phyloP scores from a whole-genome alignment of 1,140 invertebrate species.

The Armadillidium nasatum region DNA sequence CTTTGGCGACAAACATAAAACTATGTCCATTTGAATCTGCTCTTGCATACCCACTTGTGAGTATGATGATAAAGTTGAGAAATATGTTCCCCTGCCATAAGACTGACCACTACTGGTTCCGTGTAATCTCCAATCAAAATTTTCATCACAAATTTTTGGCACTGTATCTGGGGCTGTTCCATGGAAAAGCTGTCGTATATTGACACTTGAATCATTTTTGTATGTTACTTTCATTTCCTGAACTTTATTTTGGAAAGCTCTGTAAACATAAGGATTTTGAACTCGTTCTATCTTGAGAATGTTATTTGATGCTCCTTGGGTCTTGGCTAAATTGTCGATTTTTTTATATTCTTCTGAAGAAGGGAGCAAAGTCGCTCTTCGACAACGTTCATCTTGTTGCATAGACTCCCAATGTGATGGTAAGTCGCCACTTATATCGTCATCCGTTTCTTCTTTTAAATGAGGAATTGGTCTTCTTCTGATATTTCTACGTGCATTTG shows the following conservation, averaged over 20 bases:
- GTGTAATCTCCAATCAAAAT: conserved; percentile 42
- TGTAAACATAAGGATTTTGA: conserved; percentile 32
- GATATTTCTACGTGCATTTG: not conserved
- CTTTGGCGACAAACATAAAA: conserved; percentile 31
- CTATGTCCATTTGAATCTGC: not conserved
- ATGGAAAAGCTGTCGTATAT: conserved; percentile 31
- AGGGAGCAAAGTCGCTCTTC: not conserved
- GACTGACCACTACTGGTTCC: conserved; percentile 29
- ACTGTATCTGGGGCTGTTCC: conserved; percentile 31
- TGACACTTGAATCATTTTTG: conserved; percentile 17
- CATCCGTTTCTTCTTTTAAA: no score
- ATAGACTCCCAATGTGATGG: conserved; percentile 19
- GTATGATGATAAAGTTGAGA: conserved; percentile 1
- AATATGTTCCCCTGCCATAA: conserved; percentile 36
- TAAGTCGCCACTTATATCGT: not conserved
- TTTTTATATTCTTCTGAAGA: not conserved
- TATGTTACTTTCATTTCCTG: conserved; percentile 26
- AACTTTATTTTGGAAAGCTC: conserved; percentile 36
- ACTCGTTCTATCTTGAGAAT: not conserved
- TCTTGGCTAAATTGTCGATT: not conserved
- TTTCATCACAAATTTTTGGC: conserved; percentile 35
- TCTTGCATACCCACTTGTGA: conserved; percentile 18
- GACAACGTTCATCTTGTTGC: conserved; percentile 18
- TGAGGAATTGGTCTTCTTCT: not conserved
- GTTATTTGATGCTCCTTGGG: not conserved